A percentile compares a stretch with the other conserved stretches of the same genome.
Evolutionary conservation across 2,888 invertebrate species (phyloP).

Genomic region (Hirtodrosophila trivittata): DNA sequence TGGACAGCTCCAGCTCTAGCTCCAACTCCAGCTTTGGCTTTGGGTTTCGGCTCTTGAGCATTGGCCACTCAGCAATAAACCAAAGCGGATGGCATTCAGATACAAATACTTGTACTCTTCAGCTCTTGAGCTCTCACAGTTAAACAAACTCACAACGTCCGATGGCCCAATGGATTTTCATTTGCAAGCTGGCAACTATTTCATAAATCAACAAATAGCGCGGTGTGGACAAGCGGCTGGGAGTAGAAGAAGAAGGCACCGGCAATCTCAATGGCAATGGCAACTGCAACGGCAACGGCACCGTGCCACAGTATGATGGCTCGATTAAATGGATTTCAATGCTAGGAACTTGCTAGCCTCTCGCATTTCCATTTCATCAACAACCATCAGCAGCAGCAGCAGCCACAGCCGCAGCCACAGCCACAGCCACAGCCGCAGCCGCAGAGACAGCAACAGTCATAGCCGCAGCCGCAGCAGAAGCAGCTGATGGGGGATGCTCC

Average conservation of each 20-base stretch:
- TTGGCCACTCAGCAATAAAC: conserved; percentile 36
- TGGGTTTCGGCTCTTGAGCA: conserved; percentile 21
- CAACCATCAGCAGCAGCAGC: conserved; percentile 40
- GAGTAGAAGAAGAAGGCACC: conserved; percentile 26
- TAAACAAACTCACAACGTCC: conserved; percentile 41
- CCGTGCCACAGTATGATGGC: conserved; percentile 61
- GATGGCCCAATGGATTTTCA: conserved; percentile 68
- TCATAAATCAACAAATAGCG: conserved; percentile 75
- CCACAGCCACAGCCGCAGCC: conserved; percentile 1
- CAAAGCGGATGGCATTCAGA: conserved; percentile 39
- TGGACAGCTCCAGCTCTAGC: conserved; percentile 6
- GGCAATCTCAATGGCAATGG: background rate
- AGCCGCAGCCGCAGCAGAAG: conserved; percentile 4
- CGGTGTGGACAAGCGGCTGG: conserved; percentile 22
- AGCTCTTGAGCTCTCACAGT: conserved; percentile 1
- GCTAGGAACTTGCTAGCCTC: conserved; percentile 47
- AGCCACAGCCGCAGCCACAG: conserved; percentile 4
- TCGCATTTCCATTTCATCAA: conserved; percentile 75
- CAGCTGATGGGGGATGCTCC: conserved; percentile 6
- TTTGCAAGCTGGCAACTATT: conserved; percentile 69
- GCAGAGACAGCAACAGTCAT: conserved; percentile 6
- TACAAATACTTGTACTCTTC: conserved; percentile 3
- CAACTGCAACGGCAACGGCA: conserved; percentile 3
- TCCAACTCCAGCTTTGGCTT: background rate
- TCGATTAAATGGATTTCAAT: conserved; percentile 78